Conservation (phyloP, 1,140 invertebrate genomes). For the Trichonephila clavata region DNA sequence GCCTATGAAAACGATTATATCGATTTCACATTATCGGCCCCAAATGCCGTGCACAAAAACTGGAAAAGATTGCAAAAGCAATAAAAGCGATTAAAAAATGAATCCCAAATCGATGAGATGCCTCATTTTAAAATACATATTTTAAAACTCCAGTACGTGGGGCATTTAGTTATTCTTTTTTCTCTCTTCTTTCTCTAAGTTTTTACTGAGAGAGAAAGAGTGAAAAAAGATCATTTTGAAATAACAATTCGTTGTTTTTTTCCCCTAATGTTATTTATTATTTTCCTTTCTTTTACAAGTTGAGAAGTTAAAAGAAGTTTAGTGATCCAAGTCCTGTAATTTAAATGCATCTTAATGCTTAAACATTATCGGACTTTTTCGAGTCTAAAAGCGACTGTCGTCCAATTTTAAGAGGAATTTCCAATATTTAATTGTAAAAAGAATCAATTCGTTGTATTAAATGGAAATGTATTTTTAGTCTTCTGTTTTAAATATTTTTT, state of each 20-base stretch:
- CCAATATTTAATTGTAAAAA: too few relatives aligned
- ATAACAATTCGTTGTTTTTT: background rate
- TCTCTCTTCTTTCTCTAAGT: background rate
- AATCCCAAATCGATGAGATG: conserved; percentile 21
- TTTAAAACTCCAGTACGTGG: conserved; percentile 59
- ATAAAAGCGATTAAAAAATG: conserved; percentile 69
- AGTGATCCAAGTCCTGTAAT: conserved; percentile 5
- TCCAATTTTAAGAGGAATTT: too few relatives aligned
- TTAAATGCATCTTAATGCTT: background rate
- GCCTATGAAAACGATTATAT: conserved; percentile 69
- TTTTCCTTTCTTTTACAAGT: background rate
- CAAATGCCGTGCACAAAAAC: conserved; percentile 19
- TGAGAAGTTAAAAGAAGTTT: background rate
- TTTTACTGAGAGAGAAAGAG: background rate
- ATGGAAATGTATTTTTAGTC: too few relatives aligned
- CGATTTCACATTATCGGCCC: conserved; percentile 73
- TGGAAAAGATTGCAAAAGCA: conserved; percentile 53
- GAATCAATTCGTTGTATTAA: too few relatives aligned
- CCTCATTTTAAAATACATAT: conserved; percentile 63
- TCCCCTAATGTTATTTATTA: background rate
- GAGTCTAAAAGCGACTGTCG: too few relatives aligned
- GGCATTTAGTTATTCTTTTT: conserved; percentile 16
- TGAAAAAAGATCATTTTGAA: background rate
- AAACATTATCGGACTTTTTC: too few relatives aligned
- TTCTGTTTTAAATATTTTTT: too few relatives aligned